Percentiles rank a stretch among this genome's conserved stretches.
phyloP scores from a whole-genome alignment of 2,888 invertebrate species.

The Bellardia pandia region DNA sequence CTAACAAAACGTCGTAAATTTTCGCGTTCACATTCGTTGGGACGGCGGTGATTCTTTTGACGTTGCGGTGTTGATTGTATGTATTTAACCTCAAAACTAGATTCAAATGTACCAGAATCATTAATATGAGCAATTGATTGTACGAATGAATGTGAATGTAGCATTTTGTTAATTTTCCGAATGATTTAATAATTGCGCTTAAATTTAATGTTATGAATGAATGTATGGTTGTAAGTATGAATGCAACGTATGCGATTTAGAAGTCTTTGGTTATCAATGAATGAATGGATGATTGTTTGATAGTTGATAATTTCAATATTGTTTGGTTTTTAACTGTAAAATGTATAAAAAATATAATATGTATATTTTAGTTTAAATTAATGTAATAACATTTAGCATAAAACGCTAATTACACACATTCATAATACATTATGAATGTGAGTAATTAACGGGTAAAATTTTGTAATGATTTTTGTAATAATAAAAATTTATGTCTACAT shows the following conservation, averaged over 20 bases:
- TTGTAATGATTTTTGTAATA: conserved; percentile 18
- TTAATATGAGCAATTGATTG: conserved; percentile 82
- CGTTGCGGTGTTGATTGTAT: conserved; percentile 78
- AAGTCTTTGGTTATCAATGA: conserved; percentile 51
- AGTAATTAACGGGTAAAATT: conserved; percentile 9
- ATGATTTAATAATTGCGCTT: conserved; percentile 38
- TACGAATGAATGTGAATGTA: conserved; percentile 76
- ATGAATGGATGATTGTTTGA: conserved; percentile 19
- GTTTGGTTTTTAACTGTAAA: conserved; percentile 41
- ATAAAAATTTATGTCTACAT: conserved; percentile 16
- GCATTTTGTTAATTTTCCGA: conserved; percentile 62
- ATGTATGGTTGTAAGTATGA: conserved; percentile 1
- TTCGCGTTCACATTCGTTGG: conserved; percentile 81
- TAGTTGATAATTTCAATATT: conserved; percentile 35
- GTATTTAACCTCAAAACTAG: conserved; percentile 83
- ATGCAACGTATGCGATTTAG: conserved; percentile 28
- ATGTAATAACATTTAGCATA: background rate
- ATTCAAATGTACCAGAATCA: conserved; percentile 83
- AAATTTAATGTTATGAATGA: conserved; percentile 10
- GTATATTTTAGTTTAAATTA: background rate
- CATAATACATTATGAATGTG: background rate
- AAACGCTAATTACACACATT: background rate
- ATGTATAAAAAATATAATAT: background rate
- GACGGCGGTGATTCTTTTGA: conserved; percentile 78
- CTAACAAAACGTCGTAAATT: conserved; percentile 80